Conservation (phyloP, 1,140 invertebrate species). For the Odontomachus brunneus region DNA sequence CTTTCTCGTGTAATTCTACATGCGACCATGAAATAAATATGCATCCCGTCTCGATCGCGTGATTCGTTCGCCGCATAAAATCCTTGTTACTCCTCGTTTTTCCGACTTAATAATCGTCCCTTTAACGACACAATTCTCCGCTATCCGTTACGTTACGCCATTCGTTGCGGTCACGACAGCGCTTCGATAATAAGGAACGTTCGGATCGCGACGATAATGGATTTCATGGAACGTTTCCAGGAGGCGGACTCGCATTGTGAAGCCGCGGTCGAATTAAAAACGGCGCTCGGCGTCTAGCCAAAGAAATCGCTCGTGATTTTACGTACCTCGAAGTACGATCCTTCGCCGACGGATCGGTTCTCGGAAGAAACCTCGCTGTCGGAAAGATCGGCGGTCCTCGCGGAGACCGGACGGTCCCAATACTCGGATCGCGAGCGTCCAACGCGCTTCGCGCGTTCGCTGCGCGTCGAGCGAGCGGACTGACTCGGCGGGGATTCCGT, state of each 20-base stretch:
- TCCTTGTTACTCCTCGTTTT: neutral
- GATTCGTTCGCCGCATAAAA: conserved; percentile 28
- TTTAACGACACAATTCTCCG: neutral
- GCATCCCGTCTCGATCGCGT: conserved; percentile 1
- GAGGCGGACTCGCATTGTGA: neutral
- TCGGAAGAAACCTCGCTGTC: conserved; percentile 83
- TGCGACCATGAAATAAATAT: conserved; percentile 1
- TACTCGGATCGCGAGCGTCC: conserved; percentile 61
- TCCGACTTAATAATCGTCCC: too few relatives aligned
- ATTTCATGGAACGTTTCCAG: neutral
- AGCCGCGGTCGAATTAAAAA: neutral
- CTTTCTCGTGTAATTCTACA: conserved; percentile 11
- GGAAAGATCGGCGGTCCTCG: conserved; percentile 75
- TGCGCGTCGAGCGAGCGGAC: conserved; percentile 69
- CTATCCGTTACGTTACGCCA: too few relatives aligned
- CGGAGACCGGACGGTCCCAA: conserved; percentile 64
- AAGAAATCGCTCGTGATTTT: neutral
- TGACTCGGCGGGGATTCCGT: conserved; percentile 73
- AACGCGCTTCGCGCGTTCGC: conserved; percentile 70
- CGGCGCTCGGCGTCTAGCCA: neutral
- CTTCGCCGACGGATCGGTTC: conserved; percentile 82
- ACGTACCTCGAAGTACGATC: conserved; percentile 84
- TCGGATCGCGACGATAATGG: conserved; percentile 21
- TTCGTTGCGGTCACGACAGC: conserved; percentile 26
- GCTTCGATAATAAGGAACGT: neutral